These are phyloP conservation scores for Rutilus rutilus DNA, from an alignment of 2,113 vertebrate genomes.

Conservation along the genomic window DNA sequence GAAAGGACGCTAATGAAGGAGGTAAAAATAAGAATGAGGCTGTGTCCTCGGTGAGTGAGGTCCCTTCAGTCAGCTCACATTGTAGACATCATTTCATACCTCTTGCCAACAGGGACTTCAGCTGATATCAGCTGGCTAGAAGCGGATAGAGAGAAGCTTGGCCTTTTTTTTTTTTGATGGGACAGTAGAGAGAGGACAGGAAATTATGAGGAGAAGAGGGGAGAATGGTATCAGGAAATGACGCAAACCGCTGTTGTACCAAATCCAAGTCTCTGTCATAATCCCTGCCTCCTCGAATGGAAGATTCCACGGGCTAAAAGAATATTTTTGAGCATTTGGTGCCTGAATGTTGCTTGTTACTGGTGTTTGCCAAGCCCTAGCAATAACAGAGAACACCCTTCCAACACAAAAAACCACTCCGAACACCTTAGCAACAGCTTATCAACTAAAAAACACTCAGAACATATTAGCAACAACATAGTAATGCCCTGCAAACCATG, in stretches of 20 bases:
- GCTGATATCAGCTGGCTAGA: constrained; percentile 44
- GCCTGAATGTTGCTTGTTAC: too few relatives aligned
- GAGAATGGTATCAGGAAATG: constrained; percentile 14
- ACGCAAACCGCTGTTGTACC: neutral
- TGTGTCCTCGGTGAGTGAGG: constrained; percentile 73
- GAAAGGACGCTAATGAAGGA: constrained; percentile 65
- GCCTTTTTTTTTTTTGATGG: constrained; percentile 32
- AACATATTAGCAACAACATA: neutral
- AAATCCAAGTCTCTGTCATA: constrained; percentile 6
- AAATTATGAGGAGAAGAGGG: neutral
- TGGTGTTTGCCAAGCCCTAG: too few relatives aligned
- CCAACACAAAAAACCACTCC: neutral
- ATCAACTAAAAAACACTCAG: too few relatives aligned
- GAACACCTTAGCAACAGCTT: too few relatives aligned
- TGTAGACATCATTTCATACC: constrained; percentile 50
- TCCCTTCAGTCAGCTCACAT: constrained; percentile 51
- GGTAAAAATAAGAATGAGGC: constrained; percentile 81
- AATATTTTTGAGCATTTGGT: neutral
- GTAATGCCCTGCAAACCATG: neutral
- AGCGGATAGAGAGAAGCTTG: neutral
- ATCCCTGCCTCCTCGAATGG: neutral
- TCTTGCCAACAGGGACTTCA: constrained; percentile 45
- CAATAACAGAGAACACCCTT: neutral
- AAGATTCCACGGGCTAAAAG: neutral
- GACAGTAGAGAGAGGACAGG: constrained; percentile 26